Percentiles rank a stretch among this genome's conserved stretches.
Conservation (phyloP, 2,888 invertebrate genomes). For the Thera britannica region DNA sequence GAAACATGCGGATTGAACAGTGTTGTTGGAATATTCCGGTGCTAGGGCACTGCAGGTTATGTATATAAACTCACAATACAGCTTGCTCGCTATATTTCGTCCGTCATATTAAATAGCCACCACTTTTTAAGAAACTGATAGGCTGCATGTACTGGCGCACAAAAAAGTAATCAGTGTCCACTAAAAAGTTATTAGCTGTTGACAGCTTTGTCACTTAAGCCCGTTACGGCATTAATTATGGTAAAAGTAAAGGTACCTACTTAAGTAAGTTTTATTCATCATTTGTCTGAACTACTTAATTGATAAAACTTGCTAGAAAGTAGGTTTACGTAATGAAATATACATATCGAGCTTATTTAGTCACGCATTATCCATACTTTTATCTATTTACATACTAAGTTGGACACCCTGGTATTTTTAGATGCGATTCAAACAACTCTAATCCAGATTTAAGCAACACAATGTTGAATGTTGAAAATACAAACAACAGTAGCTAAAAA, state of each 20-base stretch:
- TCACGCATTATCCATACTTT: constrained; percentile 5
- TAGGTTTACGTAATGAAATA: constrained; percentile 11
- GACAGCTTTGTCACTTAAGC: constrained; percentile 30
- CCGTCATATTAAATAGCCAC: background rate
- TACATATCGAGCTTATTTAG: constrained; percentile 4
- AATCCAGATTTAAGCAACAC: background rate
- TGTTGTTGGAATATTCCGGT: no score
- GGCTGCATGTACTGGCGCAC: background rate
- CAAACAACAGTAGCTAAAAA: background rate
- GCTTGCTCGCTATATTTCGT: background rate
- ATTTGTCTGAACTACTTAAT: constrained; percentile 28
- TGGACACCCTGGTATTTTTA: background rate
- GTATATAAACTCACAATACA: background rate
- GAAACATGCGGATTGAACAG: no score
- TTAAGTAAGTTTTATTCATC: constrained; percentile 30
- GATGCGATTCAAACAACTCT: background rate
- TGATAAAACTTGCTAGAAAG: constrained; percentile 31
- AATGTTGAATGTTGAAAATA: background rate
- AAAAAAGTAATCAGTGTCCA: constrained; percentile 26
- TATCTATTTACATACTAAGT: constrained; percentile 7
- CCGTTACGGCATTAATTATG: constrained; percentile 27
- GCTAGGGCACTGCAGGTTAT: no score
- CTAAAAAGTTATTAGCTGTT: constrained; percentile 35
- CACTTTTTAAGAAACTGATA: constrained; percentile 7
- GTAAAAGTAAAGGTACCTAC: constrained; percentile 32